Conservation (phyloP, 2,113 vertebrate species). For the Labeo catla region DNA sequence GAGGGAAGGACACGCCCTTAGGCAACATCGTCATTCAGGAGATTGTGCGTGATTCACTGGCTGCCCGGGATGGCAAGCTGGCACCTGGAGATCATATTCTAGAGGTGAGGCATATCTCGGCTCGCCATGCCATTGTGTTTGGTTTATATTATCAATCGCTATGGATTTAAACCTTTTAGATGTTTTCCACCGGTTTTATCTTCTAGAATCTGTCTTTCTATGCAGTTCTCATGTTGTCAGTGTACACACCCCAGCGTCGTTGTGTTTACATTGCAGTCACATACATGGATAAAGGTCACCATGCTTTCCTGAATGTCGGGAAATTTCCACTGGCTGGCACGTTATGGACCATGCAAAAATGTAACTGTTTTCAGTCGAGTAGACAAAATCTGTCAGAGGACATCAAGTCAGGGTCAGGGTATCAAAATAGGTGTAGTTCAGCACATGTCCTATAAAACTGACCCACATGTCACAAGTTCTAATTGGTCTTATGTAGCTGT, state of each 20-base stretch:
- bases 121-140: background rate
- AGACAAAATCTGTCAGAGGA: background rate
- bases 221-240: constrained; percentile 6
- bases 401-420: background rate
- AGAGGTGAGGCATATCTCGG: constrained; percentile 76
- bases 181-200: background rate
- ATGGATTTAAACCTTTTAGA: background rate
- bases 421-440: background rate
- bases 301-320: background rate
- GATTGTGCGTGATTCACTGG: constrained; percentile 81
- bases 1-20: constrained; percentile 89
- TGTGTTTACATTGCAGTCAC: constrained; percentile 31
- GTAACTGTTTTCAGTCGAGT: background rate
- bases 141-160: background rate
- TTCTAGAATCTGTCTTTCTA: background rate
- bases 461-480: background rate
- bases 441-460: background rate
- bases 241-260: constrained; percentile 11
- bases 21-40: constrained; percentile 92
- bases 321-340: constrained; percentile 1
- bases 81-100: constrained; percentile 91
- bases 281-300: constrained; percentile 8
- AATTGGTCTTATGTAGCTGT: background rate
- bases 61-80: constrained; percentile 83
- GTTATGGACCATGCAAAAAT: constrained; percentile 10